phyloP scores from a whole-genome alignment of 2,113 vertebrate genomes.

The Bubo blakistoni region DNA sequence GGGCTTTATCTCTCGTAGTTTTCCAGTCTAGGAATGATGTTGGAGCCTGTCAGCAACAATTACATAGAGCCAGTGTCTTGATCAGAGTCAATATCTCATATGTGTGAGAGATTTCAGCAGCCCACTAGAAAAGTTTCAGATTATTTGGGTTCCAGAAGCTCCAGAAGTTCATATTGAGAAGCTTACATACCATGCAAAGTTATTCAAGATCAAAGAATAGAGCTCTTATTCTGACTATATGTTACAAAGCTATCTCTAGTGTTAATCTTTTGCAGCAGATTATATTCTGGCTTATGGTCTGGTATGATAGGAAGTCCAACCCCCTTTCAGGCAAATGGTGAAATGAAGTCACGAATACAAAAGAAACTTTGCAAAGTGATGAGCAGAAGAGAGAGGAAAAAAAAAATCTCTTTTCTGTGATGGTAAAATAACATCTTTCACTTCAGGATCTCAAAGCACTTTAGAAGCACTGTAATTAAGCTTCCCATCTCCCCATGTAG shows the following conservation, averaged over 20 bases:
- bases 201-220: background rate
- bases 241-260: background rate
- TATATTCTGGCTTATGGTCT: background rate
- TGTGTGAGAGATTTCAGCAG: background rate
- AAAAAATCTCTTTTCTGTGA: background rate
- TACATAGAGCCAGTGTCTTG: background rate
- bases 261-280: background rate
- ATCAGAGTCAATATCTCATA: background rate
- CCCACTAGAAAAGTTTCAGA: background rate
- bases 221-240: background rate
- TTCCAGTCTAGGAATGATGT: background rate
- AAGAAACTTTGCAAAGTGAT: background rate
- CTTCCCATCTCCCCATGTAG: background rate
- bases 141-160: background rate
- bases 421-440: background rate
- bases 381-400: background rate
- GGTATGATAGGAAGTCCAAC: background rate
- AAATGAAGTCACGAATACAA: background rate
- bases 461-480: conserved; percentile 18
- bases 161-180: background rate
- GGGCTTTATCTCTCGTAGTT: background rate
- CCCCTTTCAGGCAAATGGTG: background rate
- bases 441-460: background rate
- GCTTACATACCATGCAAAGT: background rate
- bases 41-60: background rate